Evolutionary conservation across 2,113 vertebrate species (phyloP), one percentile per base, ranked within the genome.

Genomic region (Perca flavescens): DNA sequence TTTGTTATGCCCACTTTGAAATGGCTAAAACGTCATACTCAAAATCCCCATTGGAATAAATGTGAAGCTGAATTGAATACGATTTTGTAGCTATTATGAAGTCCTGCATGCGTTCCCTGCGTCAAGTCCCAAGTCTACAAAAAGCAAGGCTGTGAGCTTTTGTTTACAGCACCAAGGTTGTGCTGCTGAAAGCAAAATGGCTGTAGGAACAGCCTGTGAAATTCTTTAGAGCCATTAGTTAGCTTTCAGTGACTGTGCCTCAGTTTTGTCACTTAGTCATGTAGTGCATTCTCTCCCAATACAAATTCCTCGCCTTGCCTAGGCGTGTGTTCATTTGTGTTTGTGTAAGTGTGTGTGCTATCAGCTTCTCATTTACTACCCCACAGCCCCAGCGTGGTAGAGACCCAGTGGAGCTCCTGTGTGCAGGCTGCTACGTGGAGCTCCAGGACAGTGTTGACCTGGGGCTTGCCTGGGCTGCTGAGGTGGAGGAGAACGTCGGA

Each of bases 371-470:
- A 60, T 79, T 85, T 54, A 77, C 22, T 40, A 9, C 53, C 49
- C n/a, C 14, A 87, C 62, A 99, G 97, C 97, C 98, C 36, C 97
- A 97, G 88, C 96, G 96, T 50, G 98, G 97, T 21, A 96, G 96
- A 92, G 97, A 98, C 90, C 98, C 97, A 1, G 84, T 98, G 93
- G 98, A 99, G 92, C 96, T 99, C 47, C 96, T 99, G 63, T 96
- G 95, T 16, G 96, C 96, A 0, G 97, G 97, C 71, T 97, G 96
- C 82, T 96, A 94, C 0, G 95, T 99, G 77, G 98, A 99, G 79
- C 96, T 98, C 60, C 96, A 99, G 64, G 96, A 97, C 79, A 40
- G 73, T 2, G 90, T 74, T 19, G 96, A 97, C 86, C 94, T 93
- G 6, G 88, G 94, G 61, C 93, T 94, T 61, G 96, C 95, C 80